Base-by-base conservation (phyloP, 2,113 vertebrate genomes). In the Callaeas wilsoni region DNA sequence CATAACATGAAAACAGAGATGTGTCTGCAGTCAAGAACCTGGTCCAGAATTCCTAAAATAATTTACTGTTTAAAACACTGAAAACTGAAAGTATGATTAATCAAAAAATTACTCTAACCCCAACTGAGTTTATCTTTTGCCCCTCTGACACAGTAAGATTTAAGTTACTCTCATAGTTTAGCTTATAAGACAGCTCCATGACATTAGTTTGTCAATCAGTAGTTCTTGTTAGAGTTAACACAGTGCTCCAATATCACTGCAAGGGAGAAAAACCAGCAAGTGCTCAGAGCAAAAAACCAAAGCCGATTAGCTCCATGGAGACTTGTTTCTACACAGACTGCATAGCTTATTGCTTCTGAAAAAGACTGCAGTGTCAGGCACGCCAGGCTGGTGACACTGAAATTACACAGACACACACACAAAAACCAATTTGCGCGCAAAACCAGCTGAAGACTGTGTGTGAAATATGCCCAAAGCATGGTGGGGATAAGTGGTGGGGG, bases 261-360 rank as follows among this genome's bases (percentile, higher is more conserved):
- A 87, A 91, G 41, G 32, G 29, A 23, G 35, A 83, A 92, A 33
- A 26, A 14, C 1, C 32, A 60, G 33, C 74, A 77, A 94, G 71
- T 22, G 35, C 79, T 95, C 82, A 84, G 83, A 96, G 84, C 33
- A 42, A 88, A 74, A 87, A 67, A 59, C 4, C 92, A 96, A 95
- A 93, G 92, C 83, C 19, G n/a, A 97, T 97, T 95, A 97, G 89
- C 75, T 96, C 93, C 96, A 87, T 82, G 90, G 93, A 96, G 96
- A 96, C 92, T 96, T 90, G 85, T 90, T 96, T 71, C 95, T 92
- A 81, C 80, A 96, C 90, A 92, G 63, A 68, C 90, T 89, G 86
- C 87, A 87, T 50, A 89, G 92, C 55, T 92, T 93, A 93, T 73
- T 92, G 85, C 82, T 94, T 81, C 89, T 49, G 64, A 79, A 96